Percentiles rank a stretch among this genome's conserved stretches.
Conservation (phyloP, 2,797 vertebrate genomes). For the Onychomys arenicola region DNA sequence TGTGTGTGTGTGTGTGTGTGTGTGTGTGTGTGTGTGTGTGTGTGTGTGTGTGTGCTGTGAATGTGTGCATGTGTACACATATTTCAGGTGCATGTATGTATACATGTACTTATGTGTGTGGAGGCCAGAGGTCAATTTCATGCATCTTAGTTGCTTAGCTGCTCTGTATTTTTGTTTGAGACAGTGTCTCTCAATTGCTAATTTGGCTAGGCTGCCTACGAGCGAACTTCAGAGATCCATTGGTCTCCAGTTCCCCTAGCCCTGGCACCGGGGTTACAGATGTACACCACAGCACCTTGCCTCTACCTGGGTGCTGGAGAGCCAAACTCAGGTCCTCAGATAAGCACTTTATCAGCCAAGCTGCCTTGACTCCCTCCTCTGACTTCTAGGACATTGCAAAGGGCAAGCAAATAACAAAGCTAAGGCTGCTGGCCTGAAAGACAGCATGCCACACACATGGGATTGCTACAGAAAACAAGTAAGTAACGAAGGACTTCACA, state of each 20-base stretch:
- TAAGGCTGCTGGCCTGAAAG: conserved; percentile 10
- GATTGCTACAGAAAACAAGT: conserved; percentile 68
- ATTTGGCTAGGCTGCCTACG: neutral
- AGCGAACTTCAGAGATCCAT: neutral
- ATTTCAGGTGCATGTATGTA: neutral
- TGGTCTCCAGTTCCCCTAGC: neutral
- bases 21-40: neutral
- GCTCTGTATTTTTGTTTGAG: neutral
- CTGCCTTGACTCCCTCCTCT: neutral
- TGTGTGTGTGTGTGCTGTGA: neutral
- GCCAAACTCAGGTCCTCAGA: neutral
- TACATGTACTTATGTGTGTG: neutral
- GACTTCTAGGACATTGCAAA: neutral
- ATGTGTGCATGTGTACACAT: neutral
- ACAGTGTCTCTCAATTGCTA: neutral
- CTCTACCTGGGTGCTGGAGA: neutral
- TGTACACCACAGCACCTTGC: neutral
- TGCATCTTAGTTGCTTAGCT: neutral
- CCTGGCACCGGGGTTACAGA: neutral
- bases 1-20: neutral
- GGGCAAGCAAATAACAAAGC: conserved; percentile 30
- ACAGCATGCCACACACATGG: neutral
- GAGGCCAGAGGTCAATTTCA: neutral
- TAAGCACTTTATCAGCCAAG: neutral
- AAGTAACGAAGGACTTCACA: conserved; percentile 59